Conservation (phyloP, 2,113 vertebrate species). For the Leucopternis melanops region DNA sequence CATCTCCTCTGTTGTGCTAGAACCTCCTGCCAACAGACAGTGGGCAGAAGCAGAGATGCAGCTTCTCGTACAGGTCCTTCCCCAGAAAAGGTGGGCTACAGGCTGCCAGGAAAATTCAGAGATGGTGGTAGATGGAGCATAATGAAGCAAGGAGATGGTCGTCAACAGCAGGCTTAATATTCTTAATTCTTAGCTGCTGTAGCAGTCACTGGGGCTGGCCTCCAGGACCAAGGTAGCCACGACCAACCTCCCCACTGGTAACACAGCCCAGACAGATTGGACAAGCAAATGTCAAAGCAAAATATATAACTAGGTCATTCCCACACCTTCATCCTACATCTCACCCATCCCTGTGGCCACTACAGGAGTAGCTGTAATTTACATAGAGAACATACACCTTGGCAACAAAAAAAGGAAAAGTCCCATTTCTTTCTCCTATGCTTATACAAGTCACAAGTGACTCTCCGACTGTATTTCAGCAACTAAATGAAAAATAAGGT, state of each 20-base stretch:
- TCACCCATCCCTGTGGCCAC: neutral
- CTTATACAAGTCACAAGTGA: neutral
- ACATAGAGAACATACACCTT: neutral
- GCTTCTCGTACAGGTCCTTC: neutral
- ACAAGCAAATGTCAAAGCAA: neutral
- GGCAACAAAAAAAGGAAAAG: neutral
- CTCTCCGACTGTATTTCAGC: conserved; percentile 41
- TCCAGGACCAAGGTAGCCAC: neutral
- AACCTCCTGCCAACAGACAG: neutral
- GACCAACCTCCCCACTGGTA: neutral
- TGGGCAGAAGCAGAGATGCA: neutral
- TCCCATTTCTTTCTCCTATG: neutral
- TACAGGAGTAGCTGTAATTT: neutral
- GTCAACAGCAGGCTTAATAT: neutral
- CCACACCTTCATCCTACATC: neutral
- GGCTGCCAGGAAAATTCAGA: neutral
- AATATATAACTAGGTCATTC: neutral
- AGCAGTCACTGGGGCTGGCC: neutral
- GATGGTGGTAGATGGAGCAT: neutral
- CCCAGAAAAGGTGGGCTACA: neutral
- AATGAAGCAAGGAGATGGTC: neutral
- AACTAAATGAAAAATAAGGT: conserved; percentile 53
- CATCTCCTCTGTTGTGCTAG: neutral
- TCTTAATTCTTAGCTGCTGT: neutral
- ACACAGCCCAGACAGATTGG: neutral